Conservation (phyloP, 2,113 vertebrate genomes). For the Rhabdornis inornatus region DNA sequence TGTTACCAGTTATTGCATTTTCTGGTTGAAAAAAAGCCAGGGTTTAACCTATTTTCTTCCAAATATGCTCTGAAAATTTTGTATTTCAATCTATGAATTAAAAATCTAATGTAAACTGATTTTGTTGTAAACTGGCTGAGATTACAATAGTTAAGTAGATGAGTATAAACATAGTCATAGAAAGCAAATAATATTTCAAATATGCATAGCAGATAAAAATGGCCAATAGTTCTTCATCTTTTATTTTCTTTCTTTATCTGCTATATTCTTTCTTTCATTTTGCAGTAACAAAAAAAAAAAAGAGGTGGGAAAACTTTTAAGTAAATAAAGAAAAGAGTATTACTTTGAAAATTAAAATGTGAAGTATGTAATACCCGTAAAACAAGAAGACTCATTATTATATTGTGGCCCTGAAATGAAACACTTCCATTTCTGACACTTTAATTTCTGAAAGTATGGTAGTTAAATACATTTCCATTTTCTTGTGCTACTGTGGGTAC, state of each 20-base stretch:
- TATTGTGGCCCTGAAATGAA: background rate
- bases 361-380: rapidly evolving
- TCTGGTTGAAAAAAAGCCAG: background rate
- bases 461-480: background rate
- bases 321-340: background rate
- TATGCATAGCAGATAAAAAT: background rate
- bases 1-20: background rate
- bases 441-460: background rate
- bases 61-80: background rate
- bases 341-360: background rate
- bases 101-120: background rate
- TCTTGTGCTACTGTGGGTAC: background rate
- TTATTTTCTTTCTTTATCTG: background rate
- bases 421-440: background rate
- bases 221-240: background rate
- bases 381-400: background rate
- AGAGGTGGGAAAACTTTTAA: background rate
- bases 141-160: background rate
- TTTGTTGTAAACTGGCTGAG: background rate
- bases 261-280: background rate
- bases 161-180: background rate
- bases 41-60: background rate
- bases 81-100: background rate
- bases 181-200: background rate
- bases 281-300: background rate